Conservation (phyloP, 2,797 vertebrate species). For the Heliangelus exortis region DNA sequence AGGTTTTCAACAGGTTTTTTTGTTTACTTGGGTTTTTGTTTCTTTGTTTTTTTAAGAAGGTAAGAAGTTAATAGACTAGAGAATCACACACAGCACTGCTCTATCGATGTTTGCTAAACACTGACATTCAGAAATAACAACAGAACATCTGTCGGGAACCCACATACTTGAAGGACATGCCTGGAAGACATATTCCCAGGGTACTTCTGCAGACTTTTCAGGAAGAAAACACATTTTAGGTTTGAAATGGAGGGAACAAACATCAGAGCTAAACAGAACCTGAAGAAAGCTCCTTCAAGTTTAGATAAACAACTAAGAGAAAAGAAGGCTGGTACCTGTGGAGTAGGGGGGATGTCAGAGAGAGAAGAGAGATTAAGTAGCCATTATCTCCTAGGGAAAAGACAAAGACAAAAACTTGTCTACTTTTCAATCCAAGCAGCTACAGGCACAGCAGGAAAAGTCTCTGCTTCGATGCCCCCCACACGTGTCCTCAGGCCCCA, state of each 20-base stretch:
- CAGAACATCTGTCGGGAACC: not conserved
- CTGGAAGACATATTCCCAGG: not conserved
- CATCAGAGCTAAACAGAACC: not conserved
- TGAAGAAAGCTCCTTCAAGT: not conserved
- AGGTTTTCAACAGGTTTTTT: not conserved
- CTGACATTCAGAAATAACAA: not conserved
- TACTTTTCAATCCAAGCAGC: not conserved
- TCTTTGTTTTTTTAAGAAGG: not conserved
- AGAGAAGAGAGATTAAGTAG: slow-evolving; percentile 31
- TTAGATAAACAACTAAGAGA: not conserved
- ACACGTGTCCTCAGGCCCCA: not conserved
- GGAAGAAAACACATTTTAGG: not conserved
- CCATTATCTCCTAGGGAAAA: slow-evolving; percentile 46
- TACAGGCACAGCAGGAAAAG: not conserved
- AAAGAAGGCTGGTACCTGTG: slow-evolving; percentile 33
- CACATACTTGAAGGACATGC: not conserved
- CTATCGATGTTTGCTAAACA: not conserved
- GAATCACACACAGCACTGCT: not conserved
- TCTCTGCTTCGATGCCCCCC: not conserved
- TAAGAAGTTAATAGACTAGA: not conserved
- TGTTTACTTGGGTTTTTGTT: not conserved
- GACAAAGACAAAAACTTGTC: slow-evolving; percentile 22
- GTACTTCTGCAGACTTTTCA: not conserved
- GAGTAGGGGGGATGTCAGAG: slow-evolving; percentile 23
- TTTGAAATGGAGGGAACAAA: not conserved